These are phyloP conservation scores for Drosophila mauritiana DNA, from an alignment of 1,140 invertebrate genomes.

Conservation along the genomic window DNA sequence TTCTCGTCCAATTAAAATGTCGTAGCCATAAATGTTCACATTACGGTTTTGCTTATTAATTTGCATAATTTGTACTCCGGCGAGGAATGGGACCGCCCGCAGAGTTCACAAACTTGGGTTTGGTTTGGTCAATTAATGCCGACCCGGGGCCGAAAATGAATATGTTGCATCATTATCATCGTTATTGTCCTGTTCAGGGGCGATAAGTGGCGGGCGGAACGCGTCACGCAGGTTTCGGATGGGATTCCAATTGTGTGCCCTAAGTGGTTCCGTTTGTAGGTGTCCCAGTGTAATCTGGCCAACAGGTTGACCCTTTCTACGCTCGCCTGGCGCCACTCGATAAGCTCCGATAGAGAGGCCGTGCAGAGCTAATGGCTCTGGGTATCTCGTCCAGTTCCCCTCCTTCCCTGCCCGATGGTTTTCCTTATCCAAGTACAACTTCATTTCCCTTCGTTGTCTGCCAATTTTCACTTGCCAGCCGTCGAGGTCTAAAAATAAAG, in stretches of 20 bases:
- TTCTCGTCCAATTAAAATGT: constrained; percentile 63
- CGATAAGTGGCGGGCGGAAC: constrained; percentile 45
- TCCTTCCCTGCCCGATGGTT: background rate
- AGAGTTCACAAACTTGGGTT: constrained; percentile 29
- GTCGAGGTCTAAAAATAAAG: constrained; percentile 63
- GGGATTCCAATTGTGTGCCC: background rate
- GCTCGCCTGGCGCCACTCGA: constrained; percentile 56
- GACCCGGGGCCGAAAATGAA: constrained; percentile 56
- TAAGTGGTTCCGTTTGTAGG: constrained; percentile 68
- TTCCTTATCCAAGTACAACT: constrained; percentile 54
- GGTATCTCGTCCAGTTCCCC: constrained; percentile 1
- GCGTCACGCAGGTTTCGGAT: constrained; percentile 38
- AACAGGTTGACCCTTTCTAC: constrained; percentile 52
- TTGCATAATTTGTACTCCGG: constrained; percentile 67
- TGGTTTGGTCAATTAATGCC: constrained; percentile 63
- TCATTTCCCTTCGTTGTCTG: constrained; percentile 59
- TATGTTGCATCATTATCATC: constrained; percentile 75
- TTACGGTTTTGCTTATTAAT: constrained; percentile 66
- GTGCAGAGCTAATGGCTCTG: constrained; percentile 52
- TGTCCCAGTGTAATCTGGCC: constrained; percentile 47
- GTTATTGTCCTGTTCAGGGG: constrained; percentile 74
- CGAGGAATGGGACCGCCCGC: constrained; percentile 53
- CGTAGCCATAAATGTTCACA: constrained; percentile 57
- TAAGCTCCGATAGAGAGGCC: constrained; percentile 37
- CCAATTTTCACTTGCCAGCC: constrained; percentile 60